phyloP scores from a whole-genome alignment of 2,888 invertebrate genomes.

The Nipponacmea schrenckii region DNA sequence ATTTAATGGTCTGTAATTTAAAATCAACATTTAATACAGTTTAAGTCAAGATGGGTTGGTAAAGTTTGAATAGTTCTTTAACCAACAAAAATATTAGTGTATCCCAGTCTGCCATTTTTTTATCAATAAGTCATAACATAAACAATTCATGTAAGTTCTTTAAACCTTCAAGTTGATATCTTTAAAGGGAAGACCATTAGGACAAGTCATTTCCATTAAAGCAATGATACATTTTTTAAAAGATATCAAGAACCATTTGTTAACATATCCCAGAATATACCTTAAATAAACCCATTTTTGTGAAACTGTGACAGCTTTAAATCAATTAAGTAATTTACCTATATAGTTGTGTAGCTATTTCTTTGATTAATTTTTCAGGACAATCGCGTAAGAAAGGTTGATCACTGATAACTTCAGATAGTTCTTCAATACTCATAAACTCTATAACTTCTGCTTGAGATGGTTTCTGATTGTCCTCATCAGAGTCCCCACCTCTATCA shows the following conservation, averaged over 20 bases:
- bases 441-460: slow-evolving; percentile 31
- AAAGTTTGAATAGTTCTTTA: not conserved
- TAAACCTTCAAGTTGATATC: too few species aligned
- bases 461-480: slow-evolving; percentile 64
- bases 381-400: slow-evolving; percentile 72
- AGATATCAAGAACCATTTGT: too few species aligned
- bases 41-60: too few species aligned
- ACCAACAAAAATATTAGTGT: not conserved
- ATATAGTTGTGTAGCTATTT: slow-evolving; percentile 78
- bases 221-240: too few species aligned
- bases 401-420: slow-evolving; percentile 74
- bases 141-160: too few species aligned
- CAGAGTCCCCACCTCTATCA: slow-evolving; percentile 78
- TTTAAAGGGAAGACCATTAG: too few species aligned
- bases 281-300: too few species aligned
- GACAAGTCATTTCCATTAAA: too few species aligned
- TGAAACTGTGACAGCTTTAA: too few species aligned
- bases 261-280: too few species aligned
- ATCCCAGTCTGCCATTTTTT: too few species aligned
- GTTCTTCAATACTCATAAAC: slow-evolving; percentile 72
- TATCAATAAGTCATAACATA: too few species aligned
- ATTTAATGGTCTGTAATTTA: slow-evolving; percentile 55
- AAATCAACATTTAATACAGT: not conserved
- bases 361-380: slow-evolving; percentile 77
- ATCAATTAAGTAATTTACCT: slow-evolving; percentile 69